Base-by-base conservation (phyloP, 2,888 invertebrate species). In the Ophioninae sp. region DNA sequence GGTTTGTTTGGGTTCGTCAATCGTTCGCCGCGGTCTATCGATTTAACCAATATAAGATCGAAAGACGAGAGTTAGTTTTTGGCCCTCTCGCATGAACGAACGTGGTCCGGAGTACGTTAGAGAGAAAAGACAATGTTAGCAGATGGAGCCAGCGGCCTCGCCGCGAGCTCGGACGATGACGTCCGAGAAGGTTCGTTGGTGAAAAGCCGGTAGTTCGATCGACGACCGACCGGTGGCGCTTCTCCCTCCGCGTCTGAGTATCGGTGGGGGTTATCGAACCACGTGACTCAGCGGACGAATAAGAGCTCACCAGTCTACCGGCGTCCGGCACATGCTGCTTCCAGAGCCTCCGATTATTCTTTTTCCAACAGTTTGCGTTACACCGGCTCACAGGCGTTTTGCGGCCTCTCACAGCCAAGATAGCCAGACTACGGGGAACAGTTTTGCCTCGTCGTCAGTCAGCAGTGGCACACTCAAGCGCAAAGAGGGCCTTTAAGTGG, bases 361-460 rank as follows among this genome's bases (percentile, higher is more conserved):
- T 68, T 76, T 67, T 17, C 44, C 67, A 44, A 77, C 68, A 77
- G 77, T 77, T 77, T 61, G 86, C 61, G 90, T 87, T 90, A 89
- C 72, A 72, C 91, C 91, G 90, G 91, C 93, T 62, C 64, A 78
- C 50, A 68, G 78, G 81, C 67, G 81, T 91, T 85, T 94, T 93
- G 94, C 93, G 92, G 93, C 93, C 93, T 93, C 90, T 80, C 81
- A 83, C 79, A 30, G 73, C 72, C 81, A 83, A 81, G 81, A 69
- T 82, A 86, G 57, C 56, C 67, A 76, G 21, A 65, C 37, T 50
- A 23, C 64, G 75, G 65, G 65, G 57, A 64, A 65, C 75, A 67
- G 75, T 86, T 83, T 94, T 94, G 93, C 93, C 93, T 87, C 89
- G 90, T 89, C 90, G 89, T 89, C 90, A 91, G 91, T 91, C 91